phyloP scores from a whole-genome alignment of 2,113 vertebrate species.

The Apeltes quadracus region DNA sequence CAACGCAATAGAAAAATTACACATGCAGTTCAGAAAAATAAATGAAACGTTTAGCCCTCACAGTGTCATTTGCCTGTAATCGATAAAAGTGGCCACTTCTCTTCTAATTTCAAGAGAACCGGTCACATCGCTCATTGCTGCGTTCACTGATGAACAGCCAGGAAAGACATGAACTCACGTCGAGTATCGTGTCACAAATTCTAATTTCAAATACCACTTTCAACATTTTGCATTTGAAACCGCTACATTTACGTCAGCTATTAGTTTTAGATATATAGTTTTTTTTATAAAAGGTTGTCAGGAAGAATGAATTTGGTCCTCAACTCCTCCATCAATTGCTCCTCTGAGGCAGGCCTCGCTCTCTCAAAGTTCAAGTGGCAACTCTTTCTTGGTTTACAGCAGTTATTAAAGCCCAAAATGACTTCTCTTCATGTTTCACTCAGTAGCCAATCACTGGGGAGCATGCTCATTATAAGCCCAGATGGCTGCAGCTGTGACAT shows the following conservation, averaged over 20 bases:
- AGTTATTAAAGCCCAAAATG: background rate
- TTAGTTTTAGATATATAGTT: background rate
- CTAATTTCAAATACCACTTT: background rate
- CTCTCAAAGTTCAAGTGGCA: slow-evolving; percentile 10
- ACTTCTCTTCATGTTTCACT: background rate
- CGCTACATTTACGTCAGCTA: too few relatives aligned
- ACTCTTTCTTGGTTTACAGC: background rate
- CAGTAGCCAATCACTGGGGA: background rate
- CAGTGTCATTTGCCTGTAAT: background rate
- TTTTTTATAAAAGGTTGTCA: background rate
- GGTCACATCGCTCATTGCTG: slow-evolving; percentile 1
- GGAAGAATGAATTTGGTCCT: background rate
- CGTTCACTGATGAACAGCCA: background rate
- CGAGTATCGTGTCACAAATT: background rate
- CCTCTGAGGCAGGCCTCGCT: background rate
- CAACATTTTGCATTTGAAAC: background rate
- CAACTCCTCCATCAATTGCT: background rate
- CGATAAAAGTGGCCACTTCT: slow-evolving; percentile 9
- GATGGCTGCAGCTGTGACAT: slow-evolving; percentile 5
- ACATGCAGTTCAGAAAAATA: background rate
- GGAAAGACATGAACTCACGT: background rate
- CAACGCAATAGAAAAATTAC: background rate
- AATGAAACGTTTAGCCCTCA: background rate
- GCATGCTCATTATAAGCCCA: background rate
- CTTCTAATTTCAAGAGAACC: slow-evolving; percentile 12